Evolutionary conservation across 2,113 vertebrate genomes (phyloP).

Genomic region (Plecturocebus donacophilus): DNA sequence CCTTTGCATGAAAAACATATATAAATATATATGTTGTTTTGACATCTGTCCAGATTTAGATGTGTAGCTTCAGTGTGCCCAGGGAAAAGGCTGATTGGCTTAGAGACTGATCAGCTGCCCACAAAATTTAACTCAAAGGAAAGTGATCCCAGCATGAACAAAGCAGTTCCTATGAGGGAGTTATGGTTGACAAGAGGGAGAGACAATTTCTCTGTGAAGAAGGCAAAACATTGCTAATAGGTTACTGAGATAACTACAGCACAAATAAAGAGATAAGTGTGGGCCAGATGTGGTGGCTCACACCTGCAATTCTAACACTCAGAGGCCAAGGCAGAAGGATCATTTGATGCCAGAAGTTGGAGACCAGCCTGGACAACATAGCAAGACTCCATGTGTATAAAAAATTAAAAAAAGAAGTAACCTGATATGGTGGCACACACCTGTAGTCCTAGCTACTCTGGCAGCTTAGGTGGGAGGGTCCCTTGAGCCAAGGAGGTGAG

Average conservation of each 20-base stretch:
- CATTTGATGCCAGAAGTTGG: no score
- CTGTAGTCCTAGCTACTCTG: no score
- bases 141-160: background rate
- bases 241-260: background rate
- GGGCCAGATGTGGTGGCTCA: no score
- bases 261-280: background rate
- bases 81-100: background rate
- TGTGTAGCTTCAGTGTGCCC: accelerated
- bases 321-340: no score
- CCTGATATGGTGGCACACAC: no score
- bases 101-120: background rate
- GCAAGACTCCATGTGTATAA: no score
- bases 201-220: background rate
- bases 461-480: no score
- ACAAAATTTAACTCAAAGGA: background rate
- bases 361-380: no score
- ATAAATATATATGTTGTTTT: background rate
- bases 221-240: background rate
- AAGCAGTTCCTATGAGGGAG: background rate
- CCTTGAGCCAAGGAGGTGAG: no score
- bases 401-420: no score
- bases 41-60: background rate
- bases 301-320: no score
- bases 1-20: background rate
- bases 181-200: background rate